Conservation (phyloP, 2,888 invertebrate species). For the Drosophila tanythrix region DNA sequence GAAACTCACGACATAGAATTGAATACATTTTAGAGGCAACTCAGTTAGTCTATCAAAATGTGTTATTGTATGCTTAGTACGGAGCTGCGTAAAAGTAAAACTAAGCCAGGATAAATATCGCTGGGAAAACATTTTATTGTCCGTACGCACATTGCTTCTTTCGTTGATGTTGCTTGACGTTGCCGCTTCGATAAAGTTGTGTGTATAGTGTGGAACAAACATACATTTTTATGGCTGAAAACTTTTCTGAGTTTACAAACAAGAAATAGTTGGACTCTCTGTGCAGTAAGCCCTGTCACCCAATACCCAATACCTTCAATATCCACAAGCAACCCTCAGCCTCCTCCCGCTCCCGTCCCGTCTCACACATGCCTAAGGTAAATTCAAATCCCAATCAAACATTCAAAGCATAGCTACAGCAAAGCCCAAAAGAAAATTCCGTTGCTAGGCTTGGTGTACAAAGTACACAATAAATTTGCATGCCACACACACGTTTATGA, state of each 20-base stretch:
- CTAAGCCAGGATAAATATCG: neutral
- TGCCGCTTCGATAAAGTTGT: neutral
- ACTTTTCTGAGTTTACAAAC: neutral
- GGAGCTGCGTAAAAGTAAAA: neutral
- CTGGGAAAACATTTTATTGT: conserved; percentile 5
- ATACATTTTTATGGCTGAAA: conserved; percentile 1
- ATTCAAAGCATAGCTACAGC: conserved; percentile 39
- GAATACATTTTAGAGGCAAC: neutral
- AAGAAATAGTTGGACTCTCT: conserved; percentile 6
- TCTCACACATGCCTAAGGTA: conserved; percentile 37
- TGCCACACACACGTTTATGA: conserved; percentile 72
- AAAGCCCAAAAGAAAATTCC: conserved; percentile 59
- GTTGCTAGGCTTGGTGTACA: conserved; percentile 70
- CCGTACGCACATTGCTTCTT: neutral
- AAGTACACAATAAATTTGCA: conserved; percentile 78
- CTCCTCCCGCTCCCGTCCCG: neutral
- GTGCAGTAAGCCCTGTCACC: neutral
- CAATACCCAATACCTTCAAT: conserved; percentile 46
- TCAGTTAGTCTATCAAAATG: neutral
- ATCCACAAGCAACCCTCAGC: neutral
- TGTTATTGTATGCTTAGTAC: neutral
- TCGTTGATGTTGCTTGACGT: neutral
- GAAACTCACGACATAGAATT: neutral
- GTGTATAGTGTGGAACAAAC: neutral
- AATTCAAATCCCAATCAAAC: conserved; percentile 75